Evolutionary conservation across 2,797 vertebrate species (phyloP), one percentile per base, ranked within the genome.

Genomic region (Agapornis canus): DNA sequence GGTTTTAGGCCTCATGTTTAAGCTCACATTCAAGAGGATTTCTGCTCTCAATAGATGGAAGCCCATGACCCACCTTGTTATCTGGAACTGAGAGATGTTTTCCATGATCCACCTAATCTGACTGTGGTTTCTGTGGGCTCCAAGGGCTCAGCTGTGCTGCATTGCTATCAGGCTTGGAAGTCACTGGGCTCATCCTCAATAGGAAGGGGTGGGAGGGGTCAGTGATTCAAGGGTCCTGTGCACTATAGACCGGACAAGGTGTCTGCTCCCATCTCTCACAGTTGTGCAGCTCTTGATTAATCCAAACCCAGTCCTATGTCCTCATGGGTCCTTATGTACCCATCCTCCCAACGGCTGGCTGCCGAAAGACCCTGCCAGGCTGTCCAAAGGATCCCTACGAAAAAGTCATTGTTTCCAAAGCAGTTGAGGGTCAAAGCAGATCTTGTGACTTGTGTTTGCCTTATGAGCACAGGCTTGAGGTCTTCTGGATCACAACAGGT

Each of bases 11-110:
- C 25, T 42, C 4, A 39, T 12, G 21, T 51, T 72, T 20, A 51
- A 56, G 10, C 15, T 63, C 40, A 35, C 37, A 27, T 71, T 76
- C 13, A 32, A 25, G 31, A 77, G 35, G 59, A 40, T 64, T 83
- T 43, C 3, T 88, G 22, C 21, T 35, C 25, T 35, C 22, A 57
- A 64, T 65, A 91, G 60, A 60, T 57, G 47, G 37, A 94, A 94
- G 72, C 72, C 63, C 48, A 39, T 63, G 68, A 71, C 20, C 31
- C 2, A 18, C 84, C 79, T 88, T 52, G 89, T 96, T 90, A 69
- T 79, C 77, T 76, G 77, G 81, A 90, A 69, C 81, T 77, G 14
- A 56, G 86, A 88, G 81, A 82, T 90, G 72, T 96, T 95, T 92
- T 59, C 91, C 90, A 37, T 82, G 78, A 76, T 84, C 29, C 52